These are phyloP conservation scores for Psilanteris sp. DNA, from an alignment of 1,140 invertebrate genomes.

Conservation along the genomic window DNA sequence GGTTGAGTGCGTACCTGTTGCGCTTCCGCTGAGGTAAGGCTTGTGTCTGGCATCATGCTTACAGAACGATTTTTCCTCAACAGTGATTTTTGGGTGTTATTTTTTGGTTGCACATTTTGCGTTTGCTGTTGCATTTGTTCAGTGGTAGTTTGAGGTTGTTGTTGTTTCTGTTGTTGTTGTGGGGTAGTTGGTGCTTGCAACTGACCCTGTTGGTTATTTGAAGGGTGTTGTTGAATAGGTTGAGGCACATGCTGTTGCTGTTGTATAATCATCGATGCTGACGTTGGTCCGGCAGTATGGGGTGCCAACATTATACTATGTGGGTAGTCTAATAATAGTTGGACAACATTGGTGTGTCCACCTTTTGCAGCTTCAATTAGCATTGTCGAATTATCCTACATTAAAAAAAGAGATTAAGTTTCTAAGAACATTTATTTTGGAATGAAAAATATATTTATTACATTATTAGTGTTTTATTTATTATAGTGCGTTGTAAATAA, in stretches of 20 bases:
- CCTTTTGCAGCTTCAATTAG: constrained; percentile 98
- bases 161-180: constrained; percentile 70
- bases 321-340: constrained; percentile 96
- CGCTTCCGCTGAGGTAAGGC: constrained; percentile 81
- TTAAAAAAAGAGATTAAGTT: too few relatives aligned
- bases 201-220: constrained; percentile 64
- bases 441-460: too few relatives aligned
- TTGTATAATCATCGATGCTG: constrained; percentile 74
- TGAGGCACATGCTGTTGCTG: constrained; percentile 52
- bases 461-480: too few relatives aligned
- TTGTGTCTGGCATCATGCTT: constrained; percentile 77
- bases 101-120: constrained; percentile 74
- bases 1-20: constrained; percentile 80
- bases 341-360: constrained; percentile 96
- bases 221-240: constrained; percentile 64
- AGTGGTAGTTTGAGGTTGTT: constrained; percentile 72
- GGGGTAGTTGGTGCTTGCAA: constrained; percentile 29
- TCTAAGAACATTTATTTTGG: too few relatives aligned
- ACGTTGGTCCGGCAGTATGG: constrained; percentile 68
- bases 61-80: constrained; percentile 81
- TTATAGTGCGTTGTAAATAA: too few relatives aligned
- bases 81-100: constrained; percentile 79
- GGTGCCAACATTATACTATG: constrained; percentile 87
- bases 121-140: constrained; percentile 67
- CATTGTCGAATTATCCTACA: constrained; percentile 97